phyloP scores from a whole-genome alignment of 2,888 invertebrate species.

The Xanthorhoe spadicearia region DNA sequence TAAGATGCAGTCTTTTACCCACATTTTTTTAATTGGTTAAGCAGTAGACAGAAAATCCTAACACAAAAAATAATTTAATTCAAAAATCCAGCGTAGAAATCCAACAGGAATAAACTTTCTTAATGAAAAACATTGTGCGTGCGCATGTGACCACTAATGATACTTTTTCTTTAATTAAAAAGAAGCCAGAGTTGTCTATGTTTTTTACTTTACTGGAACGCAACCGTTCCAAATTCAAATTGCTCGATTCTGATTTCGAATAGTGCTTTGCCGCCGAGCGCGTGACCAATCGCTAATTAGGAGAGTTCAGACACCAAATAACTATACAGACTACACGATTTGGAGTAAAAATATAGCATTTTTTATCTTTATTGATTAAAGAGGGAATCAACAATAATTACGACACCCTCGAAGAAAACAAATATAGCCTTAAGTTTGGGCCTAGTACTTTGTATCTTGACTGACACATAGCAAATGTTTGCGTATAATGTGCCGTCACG shows the following conservation, averaged over 20 bases:
- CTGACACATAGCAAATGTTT: too few species aligned
- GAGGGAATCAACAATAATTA: too few species aligned
- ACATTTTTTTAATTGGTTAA: not conserved
- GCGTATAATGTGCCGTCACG: too few species aligned
- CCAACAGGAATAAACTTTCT: constrained; percentile 4
- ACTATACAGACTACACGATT: constrained; percentile 31
- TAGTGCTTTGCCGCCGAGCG: constrained; percentile 70
- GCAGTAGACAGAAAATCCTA: not conserved
- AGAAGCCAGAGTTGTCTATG: constrained; percentile 59
- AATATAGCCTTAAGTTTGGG: too few species aligned
- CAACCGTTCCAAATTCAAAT: constrained; percentile 81
- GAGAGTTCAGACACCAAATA: constrained; percentile 57
- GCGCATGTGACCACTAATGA: constrained; percentile 45
- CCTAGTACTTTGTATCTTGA: too few species aligned
- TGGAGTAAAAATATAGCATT: not conserved
- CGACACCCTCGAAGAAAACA: too few species aligned
- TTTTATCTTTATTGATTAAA: not conserved
- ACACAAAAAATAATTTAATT: not conserved
- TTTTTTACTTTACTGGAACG: constrained; percentile 56
- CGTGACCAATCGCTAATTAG: constrained; percentile 85
- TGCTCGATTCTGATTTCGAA: constrained; percentile 75
- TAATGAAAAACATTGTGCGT: constrained; percentile 24
- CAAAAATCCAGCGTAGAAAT: not conserved
- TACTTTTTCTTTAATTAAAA: constrained; percentile 55
- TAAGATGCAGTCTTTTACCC: not conserved